Conservation (phyloP, 2,888 invertebrate species). For the Tuberolachnus salignus region DNA sequence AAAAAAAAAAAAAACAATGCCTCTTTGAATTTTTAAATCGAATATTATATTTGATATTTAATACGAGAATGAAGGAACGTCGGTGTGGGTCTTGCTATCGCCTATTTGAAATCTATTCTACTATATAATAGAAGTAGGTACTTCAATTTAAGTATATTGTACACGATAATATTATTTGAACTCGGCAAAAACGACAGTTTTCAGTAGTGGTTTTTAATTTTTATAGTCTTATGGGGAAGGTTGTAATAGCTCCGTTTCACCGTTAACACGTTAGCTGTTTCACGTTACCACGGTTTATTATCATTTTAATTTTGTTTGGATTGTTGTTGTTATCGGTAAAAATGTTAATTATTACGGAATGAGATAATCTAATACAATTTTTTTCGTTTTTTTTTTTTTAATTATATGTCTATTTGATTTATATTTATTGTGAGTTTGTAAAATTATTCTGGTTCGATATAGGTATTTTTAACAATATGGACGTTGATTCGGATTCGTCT, state of each 20-base stretch:
- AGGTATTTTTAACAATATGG: slow-evolving; percentile 1
- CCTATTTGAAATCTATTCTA: too few species aligned
- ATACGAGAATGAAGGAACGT: too few species aligned
- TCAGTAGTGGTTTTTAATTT: neutral
- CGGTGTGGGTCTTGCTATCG: too few species aligned
- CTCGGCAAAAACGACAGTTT: neutral
- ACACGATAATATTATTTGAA: too few species aligned
- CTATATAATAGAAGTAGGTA: too few species aligned
- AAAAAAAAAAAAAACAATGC: too few species aligned
- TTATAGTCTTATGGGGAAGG: neutral
- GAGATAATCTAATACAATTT: neutral
- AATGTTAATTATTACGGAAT: neutral
- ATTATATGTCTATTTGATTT: slow-evolving; percentile 2
- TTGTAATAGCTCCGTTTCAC: neutral
- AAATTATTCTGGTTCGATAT: neutral
- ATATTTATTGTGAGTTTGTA: neutral
- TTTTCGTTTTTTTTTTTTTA: too few species aligned
- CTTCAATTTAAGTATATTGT: too few species aligned
- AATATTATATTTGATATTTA: too few species aligned
- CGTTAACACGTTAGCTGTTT: neutral
- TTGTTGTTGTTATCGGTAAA: neutral
- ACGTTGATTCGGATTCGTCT: slow-evolving; percentile 38
- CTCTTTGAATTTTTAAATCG: too few species aligned
- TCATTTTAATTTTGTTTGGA: neutral
- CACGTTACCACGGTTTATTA: slow-evolving; percentile 9